These are phyloP conservation scores for Orchestes rusci DNA, from an alignment of 2,888 invertebrate species.

Conservation along the genomic window DNA sequence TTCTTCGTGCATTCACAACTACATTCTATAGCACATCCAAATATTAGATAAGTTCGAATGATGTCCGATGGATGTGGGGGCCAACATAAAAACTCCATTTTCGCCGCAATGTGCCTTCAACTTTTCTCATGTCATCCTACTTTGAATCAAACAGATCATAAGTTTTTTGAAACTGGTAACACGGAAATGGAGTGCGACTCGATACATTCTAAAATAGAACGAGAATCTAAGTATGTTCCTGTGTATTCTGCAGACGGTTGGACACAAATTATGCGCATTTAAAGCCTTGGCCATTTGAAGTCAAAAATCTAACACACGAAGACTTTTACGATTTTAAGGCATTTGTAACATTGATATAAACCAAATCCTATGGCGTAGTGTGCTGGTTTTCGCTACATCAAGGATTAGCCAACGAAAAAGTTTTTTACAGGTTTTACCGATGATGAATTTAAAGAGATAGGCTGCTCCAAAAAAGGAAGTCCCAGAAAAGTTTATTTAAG, in stretches of 20 bases:
- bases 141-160: constrained; percentile 19
- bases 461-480: too few species aligned
- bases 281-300: background rate
- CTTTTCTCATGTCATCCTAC: constrained; percentile 16
- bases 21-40: constrained; percentile 13
- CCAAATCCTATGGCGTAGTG: background rate
- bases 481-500: too few species aligned
- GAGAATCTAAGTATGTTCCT: too few species aligned
- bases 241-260: constrained; percentile 30
- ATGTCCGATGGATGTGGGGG: constrained; percentile 24
- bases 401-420: background rate
- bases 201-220: too few species aligned
- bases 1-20: constrained; percentile 28
- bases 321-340: background rate
- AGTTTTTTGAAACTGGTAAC: too few species aligned
- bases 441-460: too few species aligned
- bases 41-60: constrained; percentile 19
- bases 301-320: background rate
- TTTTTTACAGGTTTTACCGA: too few species aligned
- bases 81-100: constrained; percentile 22
- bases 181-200: too few species aligned
- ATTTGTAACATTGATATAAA: background rate
- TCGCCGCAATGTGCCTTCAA: constrained; percentile 21
- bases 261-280: constrained; percentile 24
- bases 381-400: background rate